Evolutionary conservation across 2,888 invertebrate species (phyloP).

Genomic region (Oxyscelio sp.): DNA sequence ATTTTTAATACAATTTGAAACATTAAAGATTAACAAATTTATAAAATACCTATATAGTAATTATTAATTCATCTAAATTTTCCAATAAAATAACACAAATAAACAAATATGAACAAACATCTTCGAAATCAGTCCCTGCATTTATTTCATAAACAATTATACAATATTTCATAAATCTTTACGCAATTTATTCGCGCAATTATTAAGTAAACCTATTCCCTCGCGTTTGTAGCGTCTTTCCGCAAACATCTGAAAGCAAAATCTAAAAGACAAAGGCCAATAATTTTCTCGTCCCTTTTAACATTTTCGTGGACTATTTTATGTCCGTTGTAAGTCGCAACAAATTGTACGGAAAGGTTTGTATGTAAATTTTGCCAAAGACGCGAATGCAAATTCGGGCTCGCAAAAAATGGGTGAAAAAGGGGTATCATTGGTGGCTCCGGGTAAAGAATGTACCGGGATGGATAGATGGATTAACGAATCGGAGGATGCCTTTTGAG

Average conservation of each 20-base stretch:
- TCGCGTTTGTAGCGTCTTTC: no score
- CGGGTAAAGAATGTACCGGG: conserved; percentile 37
- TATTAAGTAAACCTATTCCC: no score
- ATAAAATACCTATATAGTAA: no score
- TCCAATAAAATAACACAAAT: no score
- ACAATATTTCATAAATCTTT: no score
- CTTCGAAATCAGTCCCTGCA: no score
- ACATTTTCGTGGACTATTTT: conserved; percentile 6
- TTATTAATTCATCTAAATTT: no score
- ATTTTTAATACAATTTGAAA: no score
- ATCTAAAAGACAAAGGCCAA: conserved; percentile 13
- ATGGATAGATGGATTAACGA: conserved; percentile 78
- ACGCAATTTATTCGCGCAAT: no score
- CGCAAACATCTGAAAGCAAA: background rate
- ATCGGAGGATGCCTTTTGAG: conserved; percentile 76
- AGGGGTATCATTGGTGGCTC: conserved; percentile 12
- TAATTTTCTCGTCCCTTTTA: conserved; percentile 9
- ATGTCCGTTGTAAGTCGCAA: background rate
- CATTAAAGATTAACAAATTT: no score
- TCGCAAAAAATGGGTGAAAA: conserved; percentile 48
- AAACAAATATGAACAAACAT: no score
- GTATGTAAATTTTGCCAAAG: conserved; percentile 33
- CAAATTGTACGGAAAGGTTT: conserved; percentile 26
- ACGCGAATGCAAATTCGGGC: conserved; percentile 23
- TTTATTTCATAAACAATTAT: no score